A percentile compares a stretch with the other conserved stretches of the same genome.
These are phyloP conservation scores for Callosobruchus maculatus DNA, from an alignment of 2,888 invertebrate genomes.

Conservation along the genomic window DNA sequence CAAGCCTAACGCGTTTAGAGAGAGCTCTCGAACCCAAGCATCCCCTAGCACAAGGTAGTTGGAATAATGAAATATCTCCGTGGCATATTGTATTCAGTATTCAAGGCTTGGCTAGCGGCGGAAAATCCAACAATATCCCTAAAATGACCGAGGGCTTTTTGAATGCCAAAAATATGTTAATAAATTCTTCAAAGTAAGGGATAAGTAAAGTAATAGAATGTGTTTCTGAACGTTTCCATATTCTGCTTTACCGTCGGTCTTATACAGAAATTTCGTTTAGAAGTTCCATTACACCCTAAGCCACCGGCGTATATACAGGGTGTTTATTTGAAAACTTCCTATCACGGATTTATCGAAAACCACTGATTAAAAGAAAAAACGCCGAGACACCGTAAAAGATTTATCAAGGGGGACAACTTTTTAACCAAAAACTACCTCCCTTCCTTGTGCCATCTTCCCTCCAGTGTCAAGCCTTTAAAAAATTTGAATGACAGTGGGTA, in stretches of 20 bases:
- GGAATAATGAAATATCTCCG: conserved; percentile 6
- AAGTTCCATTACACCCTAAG: not conserved
- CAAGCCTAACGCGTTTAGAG: not conserved
- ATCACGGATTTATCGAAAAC: too few relatives aligned
- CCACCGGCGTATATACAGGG: too few relatives aligned
- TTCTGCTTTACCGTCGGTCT: not conserved
- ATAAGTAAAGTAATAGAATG: conserved; percentile 18
- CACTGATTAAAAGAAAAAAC: too few relatives aligned
- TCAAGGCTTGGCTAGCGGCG: conserved; percentile 4
- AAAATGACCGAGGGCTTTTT: conserved; percentile 16
- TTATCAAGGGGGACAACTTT: too few relatives aligned
- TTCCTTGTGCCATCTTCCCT: too few relatives aligned
- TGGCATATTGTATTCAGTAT: conserved; percentile 4
- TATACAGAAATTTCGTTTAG: not conserved
- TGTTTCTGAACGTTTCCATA: conserved; percentile 12
- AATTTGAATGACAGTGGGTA: too few relatives aligned
- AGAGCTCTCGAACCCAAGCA: not conserved
- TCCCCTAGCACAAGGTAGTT: conserved; percentile 1
- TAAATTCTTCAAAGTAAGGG: conserved; percentile 15
- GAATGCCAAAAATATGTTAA: conserved; percentile 17
- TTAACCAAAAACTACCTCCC: too few relatives aligned
- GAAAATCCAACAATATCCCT: conserved; percentile 13
- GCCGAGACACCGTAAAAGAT: too few relatives aligned
- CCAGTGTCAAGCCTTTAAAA: too few relatives aligned
- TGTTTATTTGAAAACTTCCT: too few relatives aligned